Evolutionary conservation across 2,888 invertebrate species (phyloP).

Genomic region (Papilio protenor): DNA sequence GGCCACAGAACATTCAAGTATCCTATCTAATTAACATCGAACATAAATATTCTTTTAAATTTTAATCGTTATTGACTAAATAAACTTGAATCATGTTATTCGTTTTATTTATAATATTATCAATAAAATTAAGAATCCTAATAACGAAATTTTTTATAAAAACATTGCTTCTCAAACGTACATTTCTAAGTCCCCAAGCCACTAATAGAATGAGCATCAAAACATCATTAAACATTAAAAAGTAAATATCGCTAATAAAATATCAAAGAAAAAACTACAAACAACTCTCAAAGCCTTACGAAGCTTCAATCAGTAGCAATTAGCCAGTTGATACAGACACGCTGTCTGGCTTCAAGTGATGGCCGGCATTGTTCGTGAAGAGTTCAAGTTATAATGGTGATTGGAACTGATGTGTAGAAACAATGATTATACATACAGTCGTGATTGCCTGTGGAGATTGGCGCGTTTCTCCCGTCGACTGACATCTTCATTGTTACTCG

Average conservation of each 20-base stretch:
- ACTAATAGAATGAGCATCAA: background rate
- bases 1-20: no score
- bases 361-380: slow-evolving; percentile 25
- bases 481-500: slow-evolving; percentile 55
- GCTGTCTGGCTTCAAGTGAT: slow-evolving; percentile 1
- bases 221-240: background rate
- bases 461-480: slow-evolving; percentile 48
- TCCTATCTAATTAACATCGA: no score
- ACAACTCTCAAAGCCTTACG: slow-evolving; percentile 16
- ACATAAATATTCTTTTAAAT: no score
- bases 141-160: no score
- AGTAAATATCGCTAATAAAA: slow-evolving; percentile 6
- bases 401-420: slow-evolving; percentile 58
- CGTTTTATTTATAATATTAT: no score
- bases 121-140: no score
- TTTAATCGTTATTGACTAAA: no score
- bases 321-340: slow-evolving; percentile 38
- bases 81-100: no score
- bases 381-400: slow-evolving; percentile 54
- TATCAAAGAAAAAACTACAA: background rate
- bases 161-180: no score
- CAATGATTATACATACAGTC: slow-evolving; percentile 64
- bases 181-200: background rate
- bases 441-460: slow-evolving; percentile 53
- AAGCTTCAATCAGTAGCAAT: slow-evolving; percentile 21